phyloP scores from a whole-genome alignment of 2,113 vertebrate genomes.

The Platichthys flesus region DNA sequence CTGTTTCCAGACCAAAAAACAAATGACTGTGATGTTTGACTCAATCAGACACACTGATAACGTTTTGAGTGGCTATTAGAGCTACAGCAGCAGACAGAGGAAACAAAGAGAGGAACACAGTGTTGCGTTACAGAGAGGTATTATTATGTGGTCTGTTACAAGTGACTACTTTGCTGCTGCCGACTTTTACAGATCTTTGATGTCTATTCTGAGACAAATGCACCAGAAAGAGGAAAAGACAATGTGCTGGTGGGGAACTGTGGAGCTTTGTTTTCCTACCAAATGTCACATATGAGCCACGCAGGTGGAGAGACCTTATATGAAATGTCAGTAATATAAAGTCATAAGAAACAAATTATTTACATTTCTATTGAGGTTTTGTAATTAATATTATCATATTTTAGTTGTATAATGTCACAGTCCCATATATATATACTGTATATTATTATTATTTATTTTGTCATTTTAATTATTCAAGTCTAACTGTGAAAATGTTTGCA shows the following conservation, averaged over 20 bases:
- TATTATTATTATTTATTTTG: too few species aligned
- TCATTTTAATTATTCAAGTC: too few species aligned
- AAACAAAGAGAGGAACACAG: slow-evolving; percentile 43
- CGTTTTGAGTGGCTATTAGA: slow-evolving; percentile 32
- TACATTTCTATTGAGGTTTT: too few species aligned
- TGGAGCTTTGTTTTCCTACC: neutral
- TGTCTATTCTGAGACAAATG: slow-evolving; percentile 34
- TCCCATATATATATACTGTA: too few species aligned
- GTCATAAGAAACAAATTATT: too few species aligned
- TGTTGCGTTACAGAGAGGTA: slow-evolving; percentile 4
- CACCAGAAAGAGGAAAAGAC: slow-evolving; percentile 6
- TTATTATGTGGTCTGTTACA: slow-evolving; percentile 49
- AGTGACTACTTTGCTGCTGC: slow-evolving; percentile 25
- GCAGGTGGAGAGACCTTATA: neutral
- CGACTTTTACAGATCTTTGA: slow-evolving; percentile 45
- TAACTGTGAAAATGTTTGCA: too few species aligned
- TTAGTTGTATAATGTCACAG: too few species aligned
- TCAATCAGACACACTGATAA: slow-evolving; percentile 35
- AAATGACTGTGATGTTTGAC: slow-evolving; percentile 34
- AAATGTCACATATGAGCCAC: neutral
- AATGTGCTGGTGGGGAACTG: neutral
- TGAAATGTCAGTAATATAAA: too few species aligned
- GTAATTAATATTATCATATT: too few species aligned
- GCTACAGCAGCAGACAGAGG: slow-evolving; percentile 34
- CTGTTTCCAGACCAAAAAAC: slow-evolving; percentile 31